Base-by-base conservation (phyloP, 1,140 invertebrate genomes). In the Zaprionus capensis region DNA sequence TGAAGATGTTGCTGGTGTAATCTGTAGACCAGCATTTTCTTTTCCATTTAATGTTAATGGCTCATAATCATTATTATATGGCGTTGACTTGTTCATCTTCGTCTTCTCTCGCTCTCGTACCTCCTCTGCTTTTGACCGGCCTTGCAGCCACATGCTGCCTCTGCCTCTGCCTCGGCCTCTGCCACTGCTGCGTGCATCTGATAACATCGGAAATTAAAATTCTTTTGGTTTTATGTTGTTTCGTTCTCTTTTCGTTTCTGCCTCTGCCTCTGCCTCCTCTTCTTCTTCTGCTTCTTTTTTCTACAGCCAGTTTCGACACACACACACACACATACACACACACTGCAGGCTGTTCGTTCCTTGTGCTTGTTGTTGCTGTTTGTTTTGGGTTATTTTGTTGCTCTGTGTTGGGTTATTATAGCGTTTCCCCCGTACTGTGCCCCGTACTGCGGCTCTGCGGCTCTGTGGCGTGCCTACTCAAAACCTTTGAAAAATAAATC, bases 1-100 rank as follows among this genome's bases (percentile, higher is more conserved):
- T 15, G 38, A 15, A 64, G 55, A 28, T 70, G 71, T 51, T 78
- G 84, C 71, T 78, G 81, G 62, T 90, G 76, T 85, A 88, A 88
- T 88, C 85, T 90, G 81, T 82, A 90, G 85, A 90, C 85, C 85
- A 90, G 82, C 86, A 91, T 90, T 90, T 90, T 90, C 86, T 90
- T 90, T 90, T 91, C 86, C 86, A 91, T 91, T 91, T 91, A 91
- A 91, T 91, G 86, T 91, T 91, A 91, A 91, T 91, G 86, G 86
- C 86, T 86, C 86, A 91, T 91, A 91, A 91, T 91, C 87, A 91
- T 91, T 91, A 91, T 91, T 90, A 90, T 90, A 90, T 88, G 84
- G 84, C 84, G 81, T 88, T 88, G 85, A 85, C 83, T 82, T 79
- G 83, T 83, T 85, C 82, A 71, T 82, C 82, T 85, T 85, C 82